Conservation (phyloP, 1,140 invertebrate genomes). For the Riptortus pedestris region DNA sequence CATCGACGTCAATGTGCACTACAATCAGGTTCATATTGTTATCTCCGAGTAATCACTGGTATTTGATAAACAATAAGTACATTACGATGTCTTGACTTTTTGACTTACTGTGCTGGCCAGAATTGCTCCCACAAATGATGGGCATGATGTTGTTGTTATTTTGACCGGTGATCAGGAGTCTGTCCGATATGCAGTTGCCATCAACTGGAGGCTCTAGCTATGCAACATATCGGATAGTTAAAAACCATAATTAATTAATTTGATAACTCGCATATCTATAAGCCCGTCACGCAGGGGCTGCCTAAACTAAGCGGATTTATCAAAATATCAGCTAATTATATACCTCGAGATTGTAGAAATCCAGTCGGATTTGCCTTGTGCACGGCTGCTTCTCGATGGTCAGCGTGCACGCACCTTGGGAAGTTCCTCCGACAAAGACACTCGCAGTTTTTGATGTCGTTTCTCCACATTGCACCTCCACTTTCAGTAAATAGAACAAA, state of each 20-base stretch:
- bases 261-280: not conserved
- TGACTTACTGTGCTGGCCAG: constrained; percentile 58
- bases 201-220: constrained; percentile 53
- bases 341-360: constrained; percentile 59
- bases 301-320: no score
- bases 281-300: no score
- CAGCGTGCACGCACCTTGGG: constrained; percentile 44
- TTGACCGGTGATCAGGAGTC: constrained; percentile 56
- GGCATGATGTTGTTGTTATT: constrained; percentile 56
- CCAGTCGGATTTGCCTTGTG: constrained; percentile 54
- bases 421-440: constrained; percentile 41
- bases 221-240: not conserved
- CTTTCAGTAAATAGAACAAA: constrained; percentile 40
- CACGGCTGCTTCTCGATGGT: constrained; percentile 47
- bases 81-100: no score
- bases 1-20: constrained; percentile 62
- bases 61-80: no score
- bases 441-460: constrained; percentile 42
- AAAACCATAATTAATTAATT: not conserved
- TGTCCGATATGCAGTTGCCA: constrained; percentile 55
- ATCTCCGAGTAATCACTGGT: no score
- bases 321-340: no score
- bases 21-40: no score
- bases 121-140: constrained; percentile 60
- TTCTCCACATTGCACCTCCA: constrained; percentile 46